Evolutionary conservation across 1,140 invertebrate genomes (phyloP).

Genomic region (Tetragonula clypearis): DNA sequence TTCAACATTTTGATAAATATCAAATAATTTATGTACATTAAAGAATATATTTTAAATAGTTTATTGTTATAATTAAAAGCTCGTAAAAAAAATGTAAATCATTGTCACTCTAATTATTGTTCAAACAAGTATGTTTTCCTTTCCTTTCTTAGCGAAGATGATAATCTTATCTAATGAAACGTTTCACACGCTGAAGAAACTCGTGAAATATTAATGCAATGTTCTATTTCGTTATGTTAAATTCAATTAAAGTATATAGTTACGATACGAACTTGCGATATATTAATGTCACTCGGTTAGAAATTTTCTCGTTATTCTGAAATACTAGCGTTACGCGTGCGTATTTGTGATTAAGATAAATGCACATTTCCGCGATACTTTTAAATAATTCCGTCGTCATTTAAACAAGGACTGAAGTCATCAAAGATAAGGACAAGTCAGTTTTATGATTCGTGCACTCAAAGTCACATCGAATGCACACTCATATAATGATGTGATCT

Average conservation of each 20-base stretch:
- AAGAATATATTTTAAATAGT: not conserved
- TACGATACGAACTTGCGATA: not conserved
- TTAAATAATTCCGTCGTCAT: not conserved
- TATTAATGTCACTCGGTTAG: not conserved
- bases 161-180: conserved; percentile 32
- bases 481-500: not conserved
- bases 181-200: not conserved
- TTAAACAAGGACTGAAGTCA: conserved; percentile 18
- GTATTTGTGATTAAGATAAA: not conserved
- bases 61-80: not conserved
- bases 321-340: not conserved
- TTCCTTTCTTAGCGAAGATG: not conserved
- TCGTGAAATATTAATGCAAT: not conserved
- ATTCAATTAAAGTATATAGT: not conserved
- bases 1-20: not conserved
- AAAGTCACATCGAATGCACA: conserved; percentile 31
- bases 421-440: conserved; percentile 52
- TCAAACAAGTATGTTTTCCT: not conserved
- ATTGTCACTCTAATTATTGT: not conserved
- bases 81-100: not conserved
- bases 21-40: not conserved
- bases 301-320: not conserved
- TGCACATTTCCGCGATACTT: not conserved
- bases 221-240: not conserved
- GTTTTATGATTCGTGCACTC: conserved; percentile 8